Evolutionary conservation across 1,140 invertebrate species (phyloP).

Genomic region (Cydia splendana): DNA sequence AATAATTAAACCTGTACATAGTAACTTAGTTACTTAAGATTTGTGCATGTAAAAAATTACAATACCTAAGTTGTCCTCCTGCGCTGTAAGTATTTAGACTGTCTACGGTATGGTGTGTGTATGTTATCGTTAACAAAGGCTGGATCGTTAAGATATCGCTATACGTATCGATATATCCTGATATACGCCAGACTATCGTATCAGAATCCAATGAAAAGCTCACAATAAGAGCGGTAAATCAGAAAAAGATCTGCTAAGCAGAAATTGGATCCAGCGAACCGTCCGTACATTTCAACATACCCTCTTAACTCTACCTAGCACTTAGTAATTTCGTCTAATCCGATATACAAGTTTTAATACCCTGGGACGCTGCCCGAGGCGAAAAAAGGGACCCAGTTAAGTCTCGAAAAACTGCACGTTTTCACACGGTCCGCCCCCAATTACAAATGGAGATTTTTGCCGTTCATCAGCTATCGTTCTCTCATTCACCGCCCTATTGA

Average conservation of each 20-base stretch:
- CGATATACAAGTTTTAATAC: conserved; percentile 76
- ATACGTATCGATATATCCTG: neutral
- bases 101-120: too few species aligned
- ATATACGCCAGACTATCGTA: conserved; percentile 8
- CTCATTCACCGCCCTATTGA: conserved; percentile 25
- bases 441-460: conserved; percentile 53
- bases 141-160: neutral
- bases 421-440: conserved; percentile 65
- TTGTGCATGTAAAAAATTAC: too few species aligned
- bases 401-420: conserved; percentile 69
- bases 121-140: neutral
- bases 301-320: conserved; percentile 69
- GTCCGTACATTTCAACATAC: conserved; percentile 40
- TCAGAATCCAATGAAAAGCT: conserved; percentile 8
- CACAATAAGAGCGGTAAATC: conserved; percentile 2
- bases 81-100: too few species aligned
- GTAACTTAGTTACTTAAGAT: too few species aligned
- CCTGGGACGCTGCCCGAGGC: conserved; percentile 59
- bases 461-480: conserved; percentile 40
- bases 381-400: conserved; percentile 70
- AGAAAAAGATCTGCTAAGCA: conserved; percentile 28
- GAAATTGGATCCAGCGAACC: conserved; percentile 29
- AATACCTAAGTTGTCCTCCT: too few species aligned
- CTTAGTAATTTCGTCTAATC: conserved; percentile 77
- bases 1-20: too few species aligned